Conservation (phyloP, 2,888 invertebrate species). For the Tortrix viridana region DNA sequence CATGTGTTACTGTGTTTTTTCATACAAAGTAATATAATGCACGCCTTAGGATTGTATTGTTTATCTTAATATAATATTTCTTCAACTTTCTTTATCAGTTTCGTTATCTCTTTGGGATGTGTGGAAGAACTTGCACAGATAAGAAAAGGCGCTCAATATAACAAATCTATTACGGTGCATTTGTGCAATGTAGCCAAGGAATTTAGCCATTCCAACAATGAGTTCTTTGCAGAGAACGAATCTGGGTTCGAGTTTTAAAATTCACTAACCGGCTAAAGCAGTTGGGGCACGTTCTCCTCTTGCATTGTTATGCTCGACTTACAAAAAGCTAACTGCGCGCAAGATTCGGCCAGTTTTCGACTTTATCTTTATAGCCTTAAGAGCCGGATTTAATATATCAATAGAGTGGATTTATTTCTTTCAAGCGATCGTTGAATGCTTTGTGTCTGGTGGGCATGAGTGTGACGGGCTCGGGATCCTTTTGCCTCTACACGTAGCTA, state of each 20-base stretch:
- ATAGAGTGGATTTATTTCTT: constrained; percentile 60
- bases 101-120: constrained; percentile 54
- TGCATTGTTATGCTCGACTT: constrained; percentile 58
- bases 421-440: constrained; percentile 62
- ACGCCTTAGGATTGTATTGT: constrained; percentile 4
- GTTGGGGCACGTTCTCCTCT: constrained; percentile 80
- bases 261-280: constrained; percentile 74
- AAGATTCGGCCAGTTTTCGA: constrained; percentile 52
- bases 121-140: constrained; percentile 38
- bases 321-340: constrained; percentile 60
- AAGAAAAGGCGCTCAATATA: constrained; percentile 25
- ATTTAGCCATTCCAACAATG: constrained; percentile 33
- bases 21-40: too few species aligned
- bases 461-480: constrained; percentile 77
- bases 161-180: constrained; percentile 11
- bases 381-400: constrained; percentile 57
- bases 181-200: constrained; percentile 21
- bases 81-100: constrained; percentile 54
- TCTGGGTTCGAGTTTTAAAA: constrained; percentile 46
- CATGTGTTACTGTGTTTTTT: background rate
- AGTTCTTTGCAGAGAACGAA: constrained; percentile 49
- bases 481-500: constrained; percentile 69
- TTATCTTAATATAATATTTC: constrained; percentile 31
- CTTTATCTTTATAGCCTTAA: constrained; percentile 62
- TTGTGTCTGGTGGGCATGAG: constrained; percentile 79